Evolutionary conservation across 1,140 invertebrate genomes (phyloP), one percentile per base, ranked within the genome.

Genomic region (Sminthurides bifidus): DNA sequence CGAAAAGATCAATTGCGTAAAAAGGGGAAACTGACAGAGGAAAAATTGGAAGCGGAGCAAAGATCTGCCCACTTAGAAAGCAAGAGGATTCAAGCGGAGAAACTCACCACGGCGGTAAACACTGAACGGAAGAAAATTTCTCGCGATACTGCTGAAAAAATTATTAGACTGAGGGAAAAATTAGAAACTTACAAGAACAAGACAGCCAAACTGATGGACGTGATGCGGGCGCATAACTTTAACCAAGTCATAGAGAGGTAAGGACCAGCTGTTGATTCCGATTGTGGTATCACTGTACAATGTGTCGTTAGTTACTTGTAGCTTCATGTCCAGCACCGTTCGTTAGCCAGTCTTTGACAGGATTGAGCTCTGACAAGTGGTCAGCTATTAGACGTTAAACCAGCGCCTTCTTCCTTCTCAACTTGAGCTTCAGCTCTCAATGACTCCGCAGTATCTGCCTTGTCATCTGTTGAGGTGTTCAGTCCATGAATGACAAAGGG

Each of bases 1-100:
- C 46, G 46, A 4, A 27, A 31, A 19, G 14, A 5, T 19, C 46
- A 49, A 35, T 21, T 49, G 4, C 5, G 26, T n/a, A 49, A 49
- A 21, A 49, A 49, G 26, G 12, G 46, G 29, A 49, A 49, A 26
- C 46, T 33, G 35, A 49, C 46, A 3, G 46, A 49, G 21, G 46
- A 8, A 5, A 49, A 49, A 35, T 17, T 49, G 46, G 46, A 49
- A 19, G 17, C 17, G 10, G 46, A 49, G 46, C 29, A 49, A 21
- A 29, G 30, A 19, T 33, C 31, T 33, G 46, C 46, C 6, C 19
- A 33, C 29, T n/a, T 33, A 31, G 46, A 49, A 49, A 49, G 46
- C 35, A 27, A 31, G n/a, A 6, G 46, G 10, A 33, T 49, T 26
- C 46, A 49, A 21, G 5, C 15, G 10, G 46, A 49, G 17, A 27